Evolutionary conservation across 2,797 vertebrate species (phyloP).

Genomic region (Pempheris klunzingeri): DNA sequence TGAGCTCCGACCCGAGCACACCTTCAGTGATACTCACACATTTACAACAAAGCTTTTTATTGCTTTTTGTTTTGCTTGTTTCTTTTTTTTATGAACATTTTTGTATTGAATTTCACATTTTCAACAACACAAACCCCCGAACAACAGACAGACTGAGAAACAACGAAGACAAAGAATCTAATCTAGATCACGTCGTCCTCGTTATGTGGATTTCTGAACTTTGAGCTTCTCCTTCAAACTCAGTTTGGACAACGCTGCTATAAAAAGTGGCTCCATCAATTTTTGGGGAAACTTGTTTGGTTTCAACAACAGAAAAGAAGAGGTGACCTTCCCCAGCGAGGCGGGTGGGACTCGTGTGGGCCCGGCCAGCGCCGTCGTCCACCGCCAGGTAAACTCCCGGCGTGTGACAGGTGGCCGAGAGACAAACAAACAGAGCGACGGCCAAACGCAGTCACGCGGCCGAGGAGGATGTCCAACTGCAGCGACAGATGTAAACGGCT

Average conservation of each 20-base stretch:
- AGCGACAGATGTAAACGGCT: slow-evolving; percentile 59
- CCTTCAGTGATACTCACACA: too few species aligned
- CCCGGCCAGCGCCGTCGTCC: slow-evolving; percentile 11
- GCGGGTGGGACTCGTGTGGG: slow-evolving; percentile 6
- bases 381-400: slow-evolving; percentile 54
- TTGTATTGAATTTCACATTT: too few species aligned
- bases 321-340: slow-evolving; percentile 19
- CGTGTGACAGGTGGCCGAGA: slow-evolving; percentile 59
- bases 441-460: slow-evolving; percentile 30
- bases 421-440: slow-evolving; percentile 39
- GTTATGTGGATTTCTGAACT: neutral
- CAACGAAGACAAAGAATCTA: too few species aligned
- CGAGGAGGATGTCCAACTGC: slow-evolving; percentile 39
- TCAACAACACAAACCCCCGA: too few species aligned
- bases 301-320: slow-evolving; percentile 5
- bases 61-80: too few species aligned
- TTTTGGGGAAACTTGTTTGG: neutral
- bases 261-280: neutral
- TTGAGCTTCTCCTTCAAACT: neutral
- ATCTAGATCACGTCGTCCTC: too few species aligned
- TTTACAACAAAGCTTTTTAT: too few species aligned
- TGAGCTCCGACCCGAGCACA: too few species aligned
- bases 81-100: too few species aligned
- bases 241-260: neutral
- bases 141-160: too few species aligned